Evolutionary conservation across 2,113 vertebrate species (phyloP).

Genomic region (Emydura subglobosa): DNA sequence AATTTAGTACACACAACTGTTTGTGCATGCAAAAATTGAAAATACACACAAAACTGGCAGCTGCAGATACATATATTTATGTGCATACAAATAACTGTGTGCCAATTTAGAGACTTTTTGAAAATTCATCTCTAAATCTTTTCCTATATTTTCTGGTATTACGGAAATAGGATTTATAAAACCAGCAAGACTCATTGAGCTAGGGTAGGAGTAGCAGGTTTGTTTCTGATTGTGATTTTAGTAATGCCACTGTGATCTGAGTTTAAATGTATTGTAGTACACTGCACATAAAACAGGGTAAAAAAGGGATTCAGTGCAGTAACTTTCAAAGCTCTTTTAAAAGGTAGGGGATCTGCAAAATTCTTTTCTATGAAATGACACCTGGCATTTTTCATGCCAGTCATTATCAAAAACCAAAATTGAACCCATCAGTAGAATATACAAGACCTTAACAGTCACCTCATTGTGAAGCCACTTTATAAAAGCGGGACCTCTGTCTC

Average conservation of each 20-base stretch:
- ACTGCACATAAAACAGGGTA: background rate
- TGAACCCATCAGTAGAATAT: background rate
- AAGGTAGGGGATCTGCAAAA: background rate
- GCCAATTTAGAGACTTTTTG: background rate
- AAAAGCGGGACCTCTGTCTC: background rate
- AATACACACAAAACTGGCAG: background rate
- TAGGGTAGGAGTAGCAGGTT: background rate
- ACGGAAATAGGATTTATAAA: background rate
- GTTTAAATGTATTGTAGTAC: background rate
- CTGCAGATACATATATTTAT: background rate
- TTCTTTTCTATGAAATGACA: background rate
- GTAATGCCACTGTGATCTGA: background rate
- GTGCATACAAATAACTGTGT: background rate
- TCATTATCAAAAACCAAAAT: background rate
- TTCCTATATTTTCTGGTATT: slow-evolving; percentile 27
- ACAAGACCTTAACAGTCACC: background rate
- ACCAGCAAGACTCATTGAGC: slow-evolving; percentile 3
- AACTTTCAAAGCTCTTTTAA: background rate
- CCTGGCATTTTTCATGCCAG: background rate
- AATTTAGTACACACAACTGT: background rate
- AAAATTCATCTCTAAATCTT: slow-evolving; percentile 25
- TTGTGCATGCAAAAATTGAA: slow-evolving; percentile 9
- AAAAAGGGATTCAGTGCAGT: background rate
- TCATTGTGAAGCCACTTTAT: background rate
- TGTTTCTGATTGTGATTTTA: background rate